Evolutionary conservation across 2,113 vertebrate genomes (phyloP), one percentile per base, ranked within the genome.

Genomic region (Sylvietta virens): DNA sequence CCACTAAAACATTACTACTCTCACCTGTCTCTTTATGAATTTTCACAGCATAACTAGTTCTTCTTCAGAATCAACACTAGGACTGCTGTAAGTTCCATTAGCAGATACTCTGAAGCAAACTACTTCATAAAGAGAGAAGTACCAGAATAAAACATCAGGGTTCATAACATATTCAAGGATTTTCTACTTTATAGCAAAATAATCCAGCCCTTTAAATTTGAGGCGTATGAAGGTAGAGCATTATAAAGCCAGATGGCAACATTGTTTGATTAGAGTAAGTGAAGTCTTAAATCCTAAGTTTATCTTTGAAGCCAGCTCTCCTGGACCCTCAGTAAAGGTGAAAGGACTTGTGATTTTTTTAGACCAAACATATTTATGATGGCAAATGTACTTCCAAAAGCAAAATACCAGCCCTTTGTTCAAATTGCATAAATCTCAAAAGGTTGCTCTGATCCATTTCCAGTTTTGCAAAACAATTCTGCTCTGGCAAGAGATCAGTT

Each of bases 401-500:
- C 6, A 6, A 90, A 96, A 97, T 94, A 93, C 80, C 80, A 88
- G 30, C 40, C 56, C 72, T 86, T 93, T 93, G 54, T 92, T 51
- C 67, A 93, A 93, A 86, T 88, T 54, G 10, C 60, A 60, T 95
- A 88, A 90, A 94, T 94, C 92, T 90, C 3, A 1, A 20, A 80
- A 92, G 16, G 10, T 78, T 94, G 28, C 92, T 97, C 79, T 96
- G 95, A 96, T 97, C 96, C 72, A 84, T 83, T 92, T 96, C 96
- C 95, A 97, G 13, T 91, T 88, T 73, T 90, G 47, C 48, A 92
- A 90, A 95, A 94, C 90, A 96, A 86, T 95, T 95, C 60, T 93
- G 11, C 56, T 74, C 60, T 97, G 96, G 95, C 94, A 93, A 53
- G 72, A 94, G 94, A 96, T 97, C 85, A 95, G 87, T 94, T 94